These are phyloP conservation scores for Stenodera caucasica DNA, from an alignment of 2,888 invertebrate species.

Conservation along the genomic window DNA sequence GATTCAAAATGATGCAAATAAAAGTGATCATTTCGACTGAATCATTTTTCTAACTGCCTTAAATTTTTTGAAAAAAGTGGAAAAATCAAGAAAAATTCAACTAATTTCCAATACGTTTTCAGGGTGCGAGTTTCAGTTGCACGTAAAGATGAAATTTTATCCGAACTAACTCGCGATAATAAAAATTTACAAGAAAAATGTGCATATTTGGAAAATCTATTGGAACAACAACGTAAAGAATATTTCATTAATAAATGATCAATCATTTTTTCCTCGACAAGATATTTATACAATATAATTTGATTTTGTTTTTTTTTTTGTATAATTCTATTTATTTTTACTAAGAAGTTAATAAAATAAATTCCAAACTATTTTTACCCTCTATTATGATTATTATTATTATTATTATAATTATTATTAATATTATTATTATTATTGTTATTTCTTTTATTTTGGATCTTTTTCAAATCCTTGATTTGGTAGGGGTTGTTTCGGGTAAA, in stretches of 20 bases:
- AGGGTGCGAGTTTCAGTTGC: conserved; percentile 81
- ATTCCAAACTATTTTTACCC: no score
- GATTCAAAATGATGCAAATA: no score
- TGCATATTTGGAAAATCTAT: conserved; percentile 70
- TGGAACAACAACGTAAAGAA: conserved; percentile 77
- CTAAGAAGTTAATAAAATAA: not conserved
- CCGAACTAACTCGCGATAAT: conserved; percentile 71
- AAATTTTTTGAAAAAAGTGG: no score
- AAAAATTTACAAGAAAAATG: conserved; percentile 72
- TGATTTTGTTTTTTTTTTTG: not conserved
- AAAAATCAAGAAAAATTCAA: no score
- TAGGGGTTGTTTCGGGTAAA: no score
- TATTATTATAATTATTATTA: no score
- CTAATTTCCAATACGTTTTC: no score
- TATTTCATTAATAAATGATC: conserved; percentile 56
- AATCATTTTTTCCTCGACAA: not conserved
- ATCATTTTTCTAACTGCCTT: not conserved
- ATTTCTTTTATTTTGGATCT: no score
- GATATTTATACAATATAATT: no score
- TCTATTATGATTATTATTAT: no score
- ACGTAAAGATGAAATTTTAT: conserved; percentile 76
- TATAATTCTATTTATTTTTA: not conserved
- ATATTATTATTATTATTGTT: no score
- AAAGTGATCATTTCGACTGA: not conserved
- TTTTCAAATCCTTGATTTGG: no score